Evolutionary conservation across 2,113 vertebrate genomes (phyloP).

Genomic region (Scomber scombrus): DNA sequence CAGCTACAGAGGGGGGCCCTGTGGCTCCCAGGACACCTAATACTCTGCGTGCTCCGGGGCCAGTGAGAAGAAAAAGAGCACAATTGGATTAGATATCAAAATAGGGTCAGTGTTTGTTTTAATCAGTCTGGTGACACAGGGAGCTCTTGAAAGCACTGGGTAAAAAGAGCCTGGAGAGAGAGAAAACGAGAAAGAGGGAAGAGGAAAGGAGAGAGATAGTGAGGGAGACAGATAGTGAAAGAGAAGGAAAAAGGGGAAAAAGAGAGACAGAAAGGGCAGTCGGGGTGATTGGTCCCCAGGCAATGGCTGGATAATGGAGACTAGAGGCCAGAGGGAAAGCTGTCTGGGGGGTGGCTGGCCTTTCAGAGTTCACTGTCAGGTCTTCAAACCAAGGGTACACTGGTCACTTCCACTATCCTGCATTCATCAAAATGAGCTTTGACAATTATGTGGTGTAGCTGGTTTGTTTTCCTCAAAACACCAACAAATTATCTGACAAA

Average conservation of each 20-base stretch:
- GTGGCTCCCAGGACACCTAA: slow-evolving; percentile 85
- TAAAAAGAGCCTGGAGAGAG: slow-evolving; percentile 77
- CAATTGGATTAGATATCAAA: slow-evolving; percentile 95
- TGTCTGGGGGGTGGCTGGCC: slow-evolving; percentile 80
- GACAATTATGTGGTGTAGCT: slow-evolving; percentile 19
- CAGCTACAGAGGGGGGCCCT: slow-evolving; percentile 68
- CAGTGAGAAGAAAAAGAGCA: slow-evolving; percentile 84
- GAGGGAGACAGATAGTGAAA: slow-evolving; percentile 67
- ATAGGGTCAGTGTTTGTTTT: slow-evolving; percentile 93
- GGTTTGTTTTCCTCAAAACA: slow-evolving; percentile 31
- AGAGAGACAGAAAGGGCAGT: slow-evolving; percentile 77
- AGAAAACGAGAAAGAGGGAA: slow-evolving; percentile 62
- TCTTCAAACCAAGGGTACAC: slow-evolving; percentile 59
- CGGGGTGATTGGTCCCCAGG: slow-evolving; percentile 80
- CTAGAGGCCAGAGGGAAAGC: slow-evolving; percentile 70
- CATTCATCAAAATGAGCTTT: slow-evolving; percentile 16
- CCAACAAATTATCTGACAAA: slow-evolving; percentile 27
- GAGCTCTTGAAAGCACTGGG: slow-evolving; percentile 86
- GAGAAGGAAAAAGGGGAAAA: slow-evolving; percentile 52
- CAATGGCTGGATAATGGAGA: slow-evolving; percentile 73
- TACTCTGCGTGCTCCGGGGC: slow-evolving; percentile 85
- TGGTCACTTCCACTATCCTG: slow-evolving; percentile 60
- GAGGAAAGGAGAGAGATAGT: slow-evolving; percentile 35
- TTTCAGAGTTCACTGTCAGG: slow-evolving; percentile 82
- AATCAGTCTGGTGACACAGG: slow-evolving; percentile 91